Evolutionary conservation across 2,888 invertebrate genomes (phyloP).

Genomic region (Uropetala carovei): DNA sequence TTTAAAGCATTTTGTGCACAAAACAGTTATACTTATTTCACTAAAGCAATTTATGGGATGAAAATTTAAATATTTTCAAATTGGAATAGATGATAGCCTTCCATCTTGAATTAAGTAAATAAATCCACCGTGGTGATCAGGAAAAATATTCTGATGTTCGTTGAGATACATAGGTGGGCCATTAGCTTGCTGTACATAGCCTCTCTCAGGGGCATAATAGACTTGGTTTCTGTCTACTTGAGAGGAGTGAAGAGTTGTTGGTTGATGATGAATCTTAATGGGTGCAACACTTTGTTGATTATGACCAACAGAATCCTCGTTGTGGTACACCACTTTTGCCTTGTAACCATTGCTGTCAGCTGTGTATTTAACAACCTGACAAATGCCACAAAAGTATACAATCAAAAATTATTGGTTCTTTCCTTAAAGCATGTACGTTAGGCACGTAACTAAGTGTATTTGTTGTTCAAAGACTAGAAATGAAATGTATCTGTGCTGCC

Average conservation of each 20-base stretch:
- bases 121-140: background rate
- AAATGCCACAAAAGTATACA: background rate
- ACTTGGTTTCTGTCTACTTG: constrained; percentile 19
- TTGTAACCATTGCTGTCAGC: constrained; percentile 70
- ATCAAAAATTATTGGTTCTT: background rate
- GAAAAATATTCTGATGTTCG: background rate
- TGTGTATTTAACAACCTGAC: constrained; percentile 69
- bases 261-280: background rate
- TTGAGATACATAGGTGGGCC: background rate
- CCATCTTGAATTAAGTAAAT: constrained; percentile 44
- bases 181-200: background rate
- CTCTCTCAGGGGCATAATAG: background rate
- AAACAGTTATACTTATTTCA: no score
- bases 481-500: no score
- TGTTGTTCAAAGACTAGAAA: no score
- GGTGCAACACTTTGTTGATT: background rate
- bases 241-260: background rate
- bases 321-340: constrained; percentile 69
- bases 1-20: no score
- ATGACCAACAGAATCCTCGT: constrained; percentile 37
- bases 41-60: background rate
- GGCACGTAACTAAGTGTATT: no score
- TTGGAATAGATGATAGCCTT: constrained; percentile 12
- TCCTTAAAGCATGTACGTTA: no score
- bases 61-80: background rate